These are phyloP conservation scores for Eupithecia pulchellata DNA, from an alignment of 2,888 invertebrate species.

Conservation along the genomic window DNA sequence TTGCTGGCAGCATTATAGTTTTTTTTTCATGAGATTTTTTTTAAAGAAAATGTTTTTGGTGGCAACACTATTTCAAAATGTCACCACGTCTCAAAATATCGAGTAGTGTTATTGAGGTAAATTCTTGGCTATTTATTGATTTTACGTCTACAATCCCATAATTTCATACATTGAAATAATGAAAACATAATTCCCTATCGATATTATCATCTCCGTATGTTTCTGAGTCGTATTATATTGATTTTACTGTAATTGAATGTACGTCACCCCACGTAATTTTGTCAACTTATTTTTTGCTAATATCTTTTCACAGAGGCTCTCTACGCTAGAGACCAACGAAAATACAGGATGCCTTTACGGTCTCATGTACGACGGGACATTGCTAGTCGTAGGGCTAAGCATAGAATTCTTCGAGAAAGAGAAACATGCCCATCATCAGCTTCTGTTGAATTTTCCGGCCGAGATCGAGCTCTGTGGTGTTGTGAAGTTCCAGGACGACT, in stretches of 20 bases:
- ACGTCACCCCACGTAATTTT: conserved; percentile 61
- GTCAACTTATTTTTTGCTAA: conserved; percentile 28
- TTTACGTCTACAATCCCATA: conserved; percentile 14
- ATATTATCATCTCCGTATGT: background rate
- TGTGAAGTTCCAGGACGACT: conserved; percentile 87
- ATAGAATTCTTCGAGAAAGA: conserved; percentile 87
- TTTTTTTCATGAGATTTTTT: background rate
- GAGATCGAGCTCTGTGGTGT: conserved; percentile 92
- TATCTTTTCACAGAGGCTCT: conserved; percentile 85
- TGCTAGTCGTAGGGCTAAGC: conserved; percentile 89
- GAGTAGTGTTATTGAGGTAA: conserved; percentile 89
- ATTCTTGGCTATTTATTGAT: conserved; percentile 55
- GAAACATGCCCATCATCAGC: conserved; percentile 77
- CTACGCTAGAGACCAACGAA: conserved; percentile 85
- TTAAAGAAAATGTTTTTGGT: background rate
- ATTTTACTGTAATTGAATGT: conserved; percentile 47
- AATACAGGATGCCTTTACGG: conserved; percentile 91
- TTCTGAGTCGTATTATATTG: background rate
- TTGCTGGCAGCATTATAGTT: background rate
- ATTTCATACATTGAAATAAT: background rate
- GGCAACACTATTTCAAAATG: conserved; percentile 77
- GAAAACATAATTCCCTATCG: background rate
- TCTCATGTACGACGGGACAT: conserved; percentile 89
- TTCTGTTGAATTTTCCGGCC: conserved; percentile 89
- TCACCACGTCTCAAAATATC: conserved; percentile 91